Conservation (phyloP, 92 coral and sea anemone species). For the Palythoa heliodiscus region DNA sequence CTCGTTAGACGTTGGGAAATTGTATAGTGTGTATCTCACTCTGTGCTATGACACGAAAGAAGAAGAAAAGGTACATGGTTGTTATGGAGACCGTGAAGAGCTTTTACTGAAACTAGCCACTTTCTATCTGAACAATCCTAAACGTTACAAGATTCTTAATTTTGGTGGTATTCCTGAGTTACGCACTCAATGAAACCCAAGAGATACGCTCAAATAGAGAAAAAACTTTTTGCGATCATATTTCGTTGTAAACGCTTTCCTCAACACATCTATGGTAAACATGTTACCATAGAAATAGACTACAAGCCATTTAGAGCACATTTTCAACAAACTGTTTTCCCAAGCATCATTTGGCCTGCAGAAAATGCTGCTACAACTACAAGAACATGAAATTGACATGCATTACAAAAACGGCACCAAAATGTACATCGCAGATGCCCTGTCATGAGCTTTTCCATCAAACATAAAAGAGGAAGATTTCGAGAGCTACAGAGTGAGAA, state of each 20-base stretch:
- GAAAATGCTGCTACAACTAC: too few relatives aligned
- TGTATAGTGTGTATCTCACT: slow-evolving; percentile 26
- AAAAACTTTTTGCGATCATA: too few relatives aligned
- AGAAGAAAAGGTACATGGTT: background rate
- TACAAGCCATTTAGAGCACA: too few relatives aligned
- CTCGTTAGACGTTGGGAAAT: slow-evolving; percentile 34
- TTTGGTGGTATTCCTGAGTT: too few relatives aligned
- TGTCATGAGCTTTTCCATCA: background rate
- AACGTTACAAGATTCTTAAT: background rate
- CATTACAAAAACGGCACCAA: too few relatives aligned
- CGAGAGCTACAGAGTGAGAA: background rate
- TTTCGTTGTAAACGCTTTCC: too few relatives aligned
- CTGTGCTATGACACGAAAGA: slow-evolving; percentile 11
- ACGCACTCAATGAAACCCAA: too few relatives aligned
- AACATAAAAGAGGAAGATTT: background rate
- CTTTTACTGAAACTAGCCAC: slow-evolving; percentile 10
- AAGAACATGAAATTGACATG: background rate
- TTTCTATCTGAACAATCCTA: slow-evolving; percentile 2
- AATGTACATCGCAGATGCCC: background rate
- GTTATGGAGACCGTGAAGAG: slow-evolving; percentile 1
- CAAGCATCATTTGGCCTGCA: background rate
- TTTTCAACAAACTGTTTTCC: too few relatives aligned
- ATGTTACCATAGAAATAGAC: too few relatives aligned
- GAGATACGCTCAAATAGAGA: too few relatives aligned
- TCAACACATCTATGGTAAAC: too few relatives aligned